Conservation (phyloP, 2,797 vertebrate genomes). For the Rhinophrynus dorsalis region DNA sequence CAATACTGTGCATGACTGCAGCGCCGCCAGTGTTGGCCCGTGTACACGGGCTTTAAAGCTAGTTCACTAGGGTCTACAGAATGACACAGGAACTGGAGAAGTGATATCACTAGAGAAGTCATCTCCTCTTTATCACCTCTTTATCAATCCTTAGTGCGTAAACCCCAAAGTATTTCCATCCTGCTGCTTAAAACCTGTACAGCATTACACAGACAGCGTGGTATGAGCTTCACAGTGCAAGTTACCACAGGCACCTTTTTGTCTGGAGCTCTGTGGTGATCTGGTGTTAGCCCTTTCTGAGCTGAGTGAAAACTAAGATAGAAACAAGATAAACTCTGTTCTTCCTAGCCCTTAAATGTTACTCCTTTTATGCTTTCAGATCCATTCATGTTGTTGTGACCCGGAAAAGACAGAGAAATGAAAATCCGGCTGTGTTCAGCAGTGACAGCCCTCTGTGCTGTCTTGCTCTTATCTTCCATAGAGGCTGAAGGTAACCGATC, state of each 20-base stretch:
- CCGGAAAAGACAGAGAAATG: constrained; percentile 75
- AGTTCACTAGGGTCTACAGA: no score
- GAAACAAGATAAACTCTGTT: no score
- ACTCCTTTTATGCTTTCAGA: constrained; percentile 66
- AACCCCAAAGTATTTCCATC: no score
- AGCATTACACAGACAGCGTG: constrained; percentile 7
- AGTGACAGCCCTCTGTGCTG: constrained; percentile 74
- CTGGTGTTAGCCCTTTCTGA: background rate
- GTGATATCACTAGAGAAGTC: no score
- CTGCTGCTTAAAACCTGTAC: constrained; percentile 15
- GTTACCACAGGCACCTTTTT: constrained; percentile 11
- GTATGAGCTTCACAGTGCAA: background rate
- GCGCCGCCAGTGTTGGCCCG: no score
- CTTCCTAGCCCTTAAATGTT: constrained; percentile 6
- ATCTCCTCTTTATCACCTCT: no score
- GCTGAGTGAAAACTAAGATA: background rate
- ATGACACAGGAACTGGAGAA: no score
- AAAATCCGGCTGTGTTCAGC: constrained; percentile 79
- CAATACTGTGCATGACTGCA: no score
- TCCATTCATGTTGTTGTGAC: constrained; percentile 84
- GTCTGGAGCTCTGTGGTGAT: constrained; percentile 24
- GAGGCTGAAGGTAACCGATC: constrained; percentile 87
- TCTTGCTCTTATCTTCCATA: constrained; percentile 75
- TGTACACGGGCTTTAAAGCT: no score
- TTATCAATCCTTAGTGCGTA: no score